Base-by-base conservation (phyloP, 2,797 vertebrate species). In the Hyperoplus immaculatus region DNA sequence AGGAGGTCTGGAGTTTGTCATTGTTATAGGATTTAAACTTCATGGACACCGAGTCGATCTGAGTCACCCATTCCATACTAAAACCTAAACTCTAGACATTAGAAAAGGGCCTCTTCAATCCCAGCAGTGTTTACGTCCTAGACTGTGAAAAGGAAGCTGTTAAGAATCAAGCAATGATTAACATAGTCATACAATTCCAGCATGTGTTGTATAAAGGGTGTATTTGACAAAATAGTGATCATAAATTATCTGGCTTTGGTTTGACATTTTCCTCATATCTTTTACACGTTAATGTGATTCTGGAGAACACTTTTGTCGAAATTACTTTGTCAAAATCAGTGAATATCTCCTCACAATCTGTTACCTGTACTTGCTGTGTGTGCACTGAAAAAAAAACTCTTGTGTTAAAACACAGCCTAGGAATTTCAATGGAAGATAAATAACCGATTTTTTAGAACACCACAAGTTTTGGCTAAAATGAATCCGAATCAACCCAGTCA, bases 11-110 rank as follows among this genome's bases (percentile, higher is more conserved):
- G 39, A 85, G 75, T 92, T 86, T 83, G 68, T 69, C 65, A 80
- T 74, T 61, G 10, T 73, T 76, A 50, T 29, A 43, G 61, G 61
- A 61, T 58, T 87, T 78, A 70, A 69, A 81, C 71, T 71, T 64
- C 76, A 82, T 89, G 89, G 84, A 85, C 75, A 83, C 60, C 78
- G 87, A 87, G 77, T 89, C 85, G 77, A 15, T 64, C 80, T 85
- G 86, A 91, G 85, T 92, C 87, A 91, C 77, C 65, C 75, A 56
- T 62, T 77, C 68, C 64, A 45, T 49, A 47, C 56, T 84, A 68
- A 85, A 84, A 83, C 84, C 78, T 71, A 87, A 88, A 82, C 74
- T 76, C 36, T 64, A 29, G 29, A 29, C 29, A n/a, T 72, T 58
- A 75, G 67, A 75, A 54, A 43, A 45, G 47, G 57, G 45, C 79